Percentiles rank a stretch among this genome's conserved stretches.
phyloP scores from a whole-genome alignment of 1,140 invertebrate species.

The Bombyx mandarina region DNA sequence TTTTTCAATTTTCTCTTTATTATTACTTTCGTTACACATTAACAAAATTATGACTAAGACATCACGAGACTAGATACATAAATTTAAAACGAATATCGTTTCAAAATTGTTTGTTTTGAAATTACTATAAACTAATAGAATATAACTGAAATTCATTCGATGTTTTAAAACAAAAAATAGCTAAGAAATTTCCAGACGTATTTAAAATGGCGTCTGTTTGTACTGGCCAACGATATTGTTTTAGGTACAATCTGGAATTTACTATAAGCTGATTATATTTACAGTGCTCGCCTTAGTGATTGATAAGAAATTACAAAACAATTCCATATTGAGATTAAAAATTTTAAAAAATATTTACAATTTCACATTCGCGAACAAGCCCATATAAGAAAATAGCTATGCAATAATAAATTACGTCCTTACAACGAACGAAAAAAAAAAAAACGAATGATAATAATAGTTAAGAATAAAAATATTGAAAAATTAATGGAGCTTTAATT shows the following conservation, averaged over 20 bases:
- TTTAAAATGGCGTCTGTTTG: too few relatives aligned
- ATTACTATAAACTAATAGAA: slow-evolving; percentile 12
- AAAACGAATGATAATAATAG: slow-evolving; percentile 1
- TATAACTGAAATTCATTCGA: slow-evolving; percentile 24
- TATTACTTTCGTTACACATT: slow-evolving; percentile 1
- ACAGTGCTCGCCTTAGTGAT: slow-evolving; percentile 25
- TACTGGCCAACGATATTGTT: too few relatives aligned
- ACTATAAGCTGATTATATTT: slow-evolving; percentile 18
- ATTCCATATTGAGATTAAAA: slow-evolving; percentile 44
- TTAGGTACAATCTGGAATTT: slow-evolving; percentile 10
- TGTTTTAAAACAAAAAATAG: slow-evolving; percentile 17
- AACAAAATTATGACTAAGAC: slow-evolving; percentile 54
- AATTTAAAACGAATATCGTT: slow-evolving; percentile 37
- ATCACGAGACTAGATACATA: slow-evolving; percentile 57
- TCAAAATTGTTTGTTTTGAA: slow-evolving; percentile 21
- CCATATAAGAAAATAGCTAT: too few relatives aligned
- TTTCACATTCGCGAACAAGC: neutral
- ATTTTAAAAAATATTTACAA: slow-evolving; percentile 5
- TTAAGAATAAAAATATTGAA: slow-evolving; percentile 13
- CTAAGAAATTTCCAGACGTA: slow-evolving; percentile 1
- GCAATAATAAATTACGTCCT: too few relatives aligned
- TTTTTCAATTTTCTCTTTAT: too few relatives aligned
- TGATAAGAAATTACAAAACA: slow-evolving; percentile 44
- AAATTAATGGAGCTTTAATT: slow-evolving; percentile 58
- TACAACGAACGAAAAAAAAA: too few relatives aligned